Evolutionary conservation across 2,797 vertebrate genomes (phyloP).

Genomic region (Kryptopterus vitreolus): DNA sequence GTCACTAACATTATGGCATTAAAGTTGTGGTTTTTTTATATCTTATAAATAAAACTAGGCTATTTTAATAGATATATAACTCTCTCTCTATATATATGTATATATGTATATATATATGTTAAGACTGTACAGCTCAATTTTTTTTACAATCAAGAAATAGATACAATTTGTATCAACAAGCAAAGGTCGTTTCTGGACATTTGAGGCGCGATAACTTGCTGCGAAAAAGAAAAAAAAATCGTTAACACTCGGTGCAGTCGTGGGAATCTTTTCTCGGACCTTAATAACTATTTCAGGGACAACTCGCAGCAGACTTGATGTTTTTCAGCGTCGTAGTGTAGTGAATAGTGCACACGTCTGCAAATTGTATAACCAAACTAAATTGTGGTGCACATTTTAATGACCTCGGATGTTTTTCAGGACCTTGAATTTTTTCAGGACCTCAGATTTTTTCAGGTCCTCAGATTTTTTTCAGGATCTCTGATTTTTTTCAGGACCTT

Average conservation of each 20-base stretch:
- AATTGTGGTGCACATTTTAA: no score
- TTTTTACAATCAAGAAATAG: slow-evolving; percentile 97
- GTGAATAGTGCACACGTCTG: no score
- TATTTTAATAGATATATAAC: slow-evolving; percentile 61
- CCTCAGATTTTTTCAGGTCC: no score
- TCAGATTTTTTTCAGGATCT: no score
- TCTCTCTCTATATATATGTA: slow-evolving; percentile 42
- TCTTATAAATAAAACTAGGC: slow-evolving; percentile 76
- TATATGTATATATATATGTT: slow-evolving; percentile 71
- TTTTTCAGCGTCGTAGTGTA: no score
- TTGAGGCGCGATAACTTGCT: slow-evolving; percentile 90
- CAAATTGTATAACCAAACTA: neutral
- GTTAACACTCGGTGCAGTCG: no score
- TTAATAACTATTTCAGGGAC: neutral
- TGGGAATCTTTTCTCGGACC: neutral
- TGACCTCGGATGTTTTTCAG: no score
- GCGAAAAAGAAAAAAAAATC: slow-evolving; percentile 54
- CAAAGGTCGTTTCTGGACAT: slow-evolving; percentile 99
- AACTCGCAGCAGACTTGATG: no score
- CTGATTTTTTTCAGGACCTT: no score
- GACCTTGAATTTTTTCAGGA: no score
- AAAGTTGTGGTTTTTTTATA: slow-evolving; percentile 56
- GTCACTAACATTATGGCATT: slow-evolving; percentile 93
- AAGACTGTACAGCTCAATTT: slow-evolving; percentile 84
- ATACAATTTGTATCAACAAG: slow-evolving; percentile 99